These are phyloP conservation scores for Diogma glabrata DNA, from an alignment of 2,888 invertebrate genomes.

Conservation along the genomic window DNA sequence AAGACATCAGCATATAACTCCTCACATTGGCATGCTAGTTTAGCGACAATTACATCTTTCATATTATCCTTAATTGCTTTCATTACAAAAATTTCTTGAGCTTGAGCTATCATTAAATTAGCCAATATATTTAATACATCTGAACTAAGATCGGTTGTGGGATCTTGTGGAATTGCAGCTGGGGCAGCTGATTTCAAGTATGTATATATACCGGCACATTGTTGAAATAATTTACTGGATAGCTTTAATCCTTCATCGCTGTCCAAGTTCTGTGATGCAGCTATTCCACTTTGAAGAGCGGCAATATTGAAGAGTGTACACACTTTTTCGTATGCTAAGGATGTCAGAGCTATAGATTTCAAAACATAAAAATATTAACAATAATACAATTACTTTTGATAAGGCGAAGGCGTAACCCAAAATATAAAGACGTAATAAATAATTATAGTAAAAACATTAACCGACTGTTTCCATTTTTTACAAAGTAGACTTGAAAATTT, in stretches of 20 bases:
- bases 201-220: conserved; percentile 80
- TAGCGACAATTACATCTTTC: conserved; percentile 89
- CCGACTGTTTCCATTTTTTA: no score
- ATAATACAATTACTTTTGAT: no score
- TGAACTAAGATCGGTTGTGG: conserved; percentile 89
- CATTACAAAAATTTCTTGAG: conserved; percentile 91
- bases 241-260: conserved; percentile 88
- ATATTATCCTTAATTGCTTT: conserved; percentile 91
- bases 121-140: conserved; percentile 81
- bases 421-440: no score
- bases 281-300: conserved; percentile 82
- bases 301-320: conserved; percentile 95
- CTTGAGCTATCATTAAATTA: conserved; percentile 91
- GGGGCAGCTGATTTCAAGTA: conserved; percentile 72
- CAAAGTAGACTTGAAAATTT: no score
- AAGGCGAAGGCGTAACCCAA: no score
- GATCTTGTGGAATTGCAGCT: conserved; percentile 81
- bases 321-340: conserved; percentile 83
- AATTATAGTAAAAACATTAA: no score
- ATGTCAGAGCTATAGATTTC: conserved; percentile 65
- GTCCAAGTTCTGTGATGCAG: conserved; percentile 71
- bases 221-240: conserved; percentile 87
- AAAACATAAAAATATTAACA: no score
- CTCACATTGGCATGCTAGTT: conserved; percentile 82
- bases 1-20: conserved; percentile 88